Base-by-base conservation (phyloP, 1,140 invertebrate species). In the Dendrolimus punctatus region DNA sequence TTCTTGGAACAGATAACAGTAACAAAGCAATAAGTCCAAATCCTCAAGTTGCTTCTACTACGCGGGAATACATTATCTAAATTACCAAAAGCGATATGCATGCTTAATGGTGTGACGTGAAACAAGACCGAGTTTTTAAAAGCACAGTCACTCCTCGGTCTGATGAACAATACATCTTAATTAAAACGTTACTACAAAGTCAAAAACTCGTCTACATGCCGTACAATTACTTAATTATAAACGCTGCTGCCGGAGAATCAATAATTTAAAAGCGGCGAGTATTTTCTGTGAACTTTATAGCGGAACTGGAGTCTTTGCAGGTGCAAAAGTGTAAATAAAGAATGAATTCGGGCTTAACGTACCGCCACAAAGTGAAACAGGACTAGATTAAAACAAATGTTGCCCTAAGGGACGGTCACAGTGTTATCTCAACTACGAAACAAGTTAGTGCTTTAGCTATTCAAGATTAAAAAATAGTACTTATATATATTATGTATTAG, bases 91-190 rank as follows among this genome's bases (percentile, higher is more conserved):
- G 43, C 7, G n/a, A 45, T 45, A 58, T 60, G 62, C 64, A 61
- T 60, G 57, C 62, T 67, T 62, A 68, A 72, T 69, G 65, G 64
- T 66, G 67, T 60, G 65, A 73, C 69, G 72, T 68, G 56, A 69
- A 70, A 70, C 57, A 55, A 66, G 70, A 57, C 58, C 48, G 68
- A 78, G 58, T 71, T 79, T 79, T 79, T 75, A 72, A 80, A 83
- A 61, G 63, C 61, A 61, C 57, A 83, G 77, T 83, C 80, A 80
- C 68, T 75, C 69, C 62, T 64, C 66, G 71, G 58, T 66, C 64
- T 62, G 68, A 65, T 68, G 69, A 76, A 80, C 78, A 81, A 84
- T 84, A 73, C 67, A 64, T 75, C 73, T 81, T 77, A 84, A 84
- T 84, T 81, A 81, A 78, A 81, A 71, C 71, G 66, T 71, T 53